A percentile compares a stretch with the other conserved stretches of the same genome.
Conservation (phyloP, 2,797 vertebrate species). For the Argentina silus region DNA sequence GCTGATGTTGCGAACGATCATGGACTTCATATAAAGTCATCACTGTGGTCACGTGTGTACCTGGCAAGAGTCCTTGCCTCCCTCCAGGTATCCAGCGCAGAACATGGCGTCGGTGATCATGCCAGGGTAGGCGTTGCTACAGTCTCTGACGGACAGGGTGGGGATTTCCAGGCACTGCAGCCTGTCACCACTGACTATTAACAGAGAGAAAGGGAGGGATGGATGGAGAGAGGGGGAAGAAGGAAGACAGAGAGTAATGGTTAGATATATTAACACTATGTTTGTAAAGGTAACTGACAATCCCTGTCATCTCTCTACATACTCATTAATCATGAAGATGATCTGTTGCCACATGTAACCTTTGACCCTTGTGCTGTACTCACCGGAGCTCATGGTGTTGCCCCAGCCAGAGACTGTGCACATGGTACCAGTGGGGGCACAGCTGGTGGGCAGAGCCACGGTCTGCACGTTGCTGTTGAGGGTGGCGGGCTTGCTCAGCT, state of each 20-base stretch:
- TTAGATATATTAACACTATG: neutral
- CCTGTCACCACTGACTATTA: conserved; percentile 52
- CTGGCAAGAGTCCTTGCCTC: conserved; percentile 75
- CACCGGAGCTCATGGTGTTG: conserved; percentile 69
- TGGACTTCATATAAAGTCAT: neutral
- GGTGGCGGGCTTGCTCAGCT: conserved; percentile 65
- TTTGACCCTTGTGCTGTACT: conserved; percentile 24
- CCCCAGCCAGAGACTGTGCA: conserved; percentile 80
- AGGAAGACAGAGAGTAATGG: neutral
- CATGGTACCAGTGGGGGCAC: conserved; percentile 60
- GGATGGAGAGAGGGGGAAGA: neutral
- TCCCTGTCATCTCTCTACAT: neutral
- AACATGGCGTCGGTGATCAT: conserved; percentile 51
- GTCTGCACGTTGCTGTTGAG: conserved; percentile 67
- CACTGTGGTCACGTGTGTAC: conserved; percentile 24
- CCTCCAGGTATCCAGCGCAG: conserved; percentile 71
- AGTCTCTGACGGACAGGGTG: conserved; percentile 45
- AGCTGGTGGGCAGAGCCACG: conserved; percentile 71
- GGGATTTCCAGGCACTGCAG: conserved; percentile 65
- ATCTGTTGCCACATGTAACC: neutral
- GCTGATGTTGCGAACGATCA: neutral
- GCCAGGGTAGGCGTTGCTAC: conserved; percentile 47
- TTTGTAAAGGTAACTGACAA: neutral
- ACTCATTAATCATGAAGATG: neutral
- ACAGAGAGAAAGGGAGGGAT: neutral